Percentiles rank a stretch among this genome's conserved stretches.
These are phyloP conservation scores for Frankliniella intonsa DNA, from an alignment of 2,888 invertebrate genomes.

Conservation along the genomic window DNA sequence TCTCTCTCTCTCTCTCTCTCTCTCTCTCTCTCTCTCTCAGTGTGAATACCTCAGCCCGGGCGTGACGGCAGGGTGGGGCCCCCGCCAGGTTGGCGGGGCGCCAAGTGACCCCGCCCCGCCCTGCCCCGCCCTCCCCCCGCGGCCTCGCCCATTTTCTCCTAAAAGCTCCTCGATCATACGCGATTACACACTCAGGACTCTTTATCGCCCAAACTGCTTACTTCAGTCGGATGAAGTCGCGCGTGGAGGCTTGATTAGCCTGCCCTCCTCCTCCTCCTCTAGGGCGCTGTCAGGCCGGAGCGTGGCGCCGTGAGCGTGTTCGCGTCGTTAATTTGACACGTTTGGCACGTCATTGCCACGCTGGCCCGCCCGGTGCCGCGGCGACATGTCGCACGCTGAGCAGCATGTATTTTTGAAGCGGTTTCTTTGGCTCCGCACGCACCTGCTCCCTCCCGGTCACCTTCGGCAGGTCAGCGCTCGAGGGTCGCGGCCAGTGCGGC, in stretches of 20 bases:
- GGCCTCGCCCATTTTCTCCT: background rate
- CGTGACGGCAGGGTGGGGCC: background rate
- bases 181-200: constrained; percentile 14
- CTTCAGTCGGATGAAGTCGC: background rate
- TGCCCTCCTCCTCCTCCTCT: background rate
- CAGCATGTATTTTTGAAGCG: too few species aligned
- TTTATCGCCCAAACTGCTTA: background rate
- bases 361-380: too few species aligned
- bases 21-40: background rate
- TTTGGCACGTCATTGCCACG: too few species aligned
- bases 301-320: too few species aligned
- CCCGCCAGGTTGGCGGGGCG: background rate
- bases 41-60: background rate
- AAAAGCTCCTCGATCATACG: background rate
- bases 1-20: too few species aligned
- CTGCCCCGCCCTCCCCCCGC: background rate
- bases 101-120: background rate
- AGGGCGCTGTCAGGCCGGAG: too few species aligned
- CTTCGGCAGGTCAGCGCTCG: too few species aligned
- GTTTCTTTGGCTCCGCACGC: too few species aligned
- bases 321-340: too few species aligned
- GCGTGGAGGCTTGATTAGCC: background rate
- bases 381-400: too few species aligned
- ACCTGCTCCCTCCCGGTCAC: too few species aligned
- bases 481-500: too few species aligned